A percentile compares a stretch with the other conserved stretches of the same genome.
Conservation (phyloP, 2,797 vertebrate species). For the Gobio occitaniae region DNA sequence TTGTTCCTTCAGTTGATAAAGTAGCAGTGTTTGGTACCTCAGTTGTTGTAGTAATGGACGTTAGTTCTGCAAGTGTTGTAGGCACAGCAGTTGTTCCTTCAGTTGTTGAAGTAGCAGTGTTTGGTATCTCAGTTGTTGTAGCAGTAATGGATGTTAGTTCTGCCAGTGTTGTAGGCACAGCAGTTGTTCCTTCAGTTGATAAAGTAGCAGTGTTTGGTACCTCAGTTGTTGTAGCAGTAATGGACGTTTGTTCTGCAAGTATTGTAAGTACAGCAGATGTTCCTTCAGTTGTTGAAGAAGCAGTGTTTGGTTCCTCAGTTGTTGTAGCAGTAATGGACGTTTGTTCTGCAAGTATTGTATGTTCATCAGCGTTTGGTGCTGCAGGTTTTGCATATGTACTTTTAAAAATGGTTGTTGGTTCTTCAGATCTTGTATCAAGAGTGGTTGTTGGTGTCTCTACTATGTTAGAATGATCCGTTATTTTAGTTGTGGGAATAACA, state of each 20-base stretch:
- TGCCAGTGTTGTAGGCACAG: too few relatives aligned
- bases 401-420: neutral
- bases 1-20: too few relatives aligned
- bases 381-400: neutral
- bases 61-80: too few relatives aligned
- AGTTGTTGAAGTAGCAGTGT: too few relatives aligned
- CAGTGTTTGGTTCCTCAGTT: neutral
- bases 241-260: neutral
- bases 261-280: neutral
- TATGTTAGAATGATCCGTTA: neutral
- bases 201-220: too few relatives aligned
- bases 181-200: neutral
- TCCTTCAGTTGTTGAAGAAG: neutral
- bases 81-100: too few relatives aligned
- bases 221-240: neutral
- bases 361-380: neutral
- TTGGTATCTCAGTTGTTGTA: too few relatives aligned
- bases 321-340: neutral
- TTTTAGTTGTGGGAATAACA: neutral
- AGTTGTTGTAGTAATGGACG: too few relatives aligned
- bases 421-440: neutral
- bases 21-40: too few relatives aligned
- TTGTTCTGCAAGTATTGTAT: neutral
- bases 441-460: neutral
- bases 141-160: too few relatives aligned